phyloP scores from a whole-genome alignment of 2,888 invertebrate species.

The Mellilla xanthometata region DNA sequence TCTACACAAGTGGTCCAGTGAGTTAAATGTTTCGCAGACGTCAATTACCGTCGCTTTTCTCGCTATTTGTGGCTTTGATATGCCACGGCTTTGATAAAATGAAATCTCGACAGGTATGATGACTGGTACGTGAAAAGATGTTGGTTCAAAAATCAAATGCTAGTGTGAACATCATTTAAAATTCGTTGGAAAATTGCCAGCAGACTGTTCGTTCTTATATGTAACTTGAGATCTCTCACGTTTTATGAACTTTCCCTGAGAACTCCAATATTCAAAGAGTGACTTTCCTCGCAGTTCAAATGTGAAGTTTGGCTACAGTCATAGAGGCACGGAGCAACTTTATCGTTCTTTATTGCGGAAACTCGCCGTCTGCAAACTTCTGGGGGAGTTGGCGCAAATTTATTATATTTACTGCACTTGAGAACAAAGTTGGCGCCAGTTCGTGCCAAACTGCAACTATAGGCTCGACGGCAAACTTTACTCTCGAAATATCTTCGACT shows the following conservation, averaged over 20 bases:
- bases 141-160: not conserved
- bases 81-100: conserved; percentile 27
- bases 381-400: conserved; percentile 40
- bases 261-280: conserved; percentile 16
- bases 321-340: conserved; percentile 30
- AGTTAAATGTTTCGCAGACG: conserved; percentile 67
- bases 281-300: conserved; percentile 16
- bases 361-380: conserved; percentile 57
- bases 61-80: conserved; percentile 53
- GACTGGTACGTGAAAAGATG: not conserved
- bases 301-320: conserved; percentile 30
- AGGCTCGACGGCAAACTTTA: conserved; percentile 11
- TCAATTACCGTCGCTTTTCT: conserved; percentile 68
- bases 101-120: conserved; percentile 9
- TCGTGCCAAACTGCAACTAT: conserved; percentile 37
- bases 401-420: conserved; percentile 47
- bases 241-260: conserved; percentile 16
- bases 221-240: not conserved
- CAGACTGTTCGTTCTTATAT: not conserved
- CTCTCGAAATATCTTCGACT: too few species aligned
- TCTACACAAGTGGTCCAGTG: conserved; percentile 58
- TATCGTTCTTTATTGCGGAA: conserved; percentile 37
- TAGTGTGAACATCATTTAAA: too few species aligned
- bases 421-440: conserved; percentile 36
- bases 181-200: not conserved